phyloP scores from a whole-genome alignment of 2,113 vertebrate species.

The Numida meleagris region DNA sequence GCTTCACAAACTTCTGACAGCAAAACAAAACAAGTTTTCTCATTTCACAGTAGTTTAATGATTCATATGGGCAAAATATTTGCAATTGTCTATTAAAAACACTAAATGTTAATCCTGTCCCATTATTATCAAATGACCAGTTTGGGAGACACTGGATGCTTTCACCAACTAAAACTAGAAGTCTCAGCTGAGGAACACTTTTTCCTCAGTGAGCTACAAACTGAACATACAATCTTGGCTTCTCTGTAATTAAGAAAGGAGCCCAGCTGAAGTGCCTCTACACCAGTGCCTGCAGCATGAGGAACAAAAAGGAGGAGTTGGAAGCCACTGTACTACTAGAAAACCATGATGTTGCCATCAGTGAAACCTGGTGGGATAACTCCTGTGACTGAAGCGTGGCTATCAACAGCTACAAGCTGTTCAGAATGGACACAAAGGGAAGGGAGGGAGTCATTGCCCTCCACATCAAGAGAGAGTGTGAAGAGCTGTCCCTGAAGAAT shows the following conservation, averaged over 20 bases:
- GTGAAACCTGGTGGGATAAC: too few species aligned
- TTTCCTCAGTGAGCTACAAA: background rate
- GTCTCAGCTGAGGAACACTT: background rate
- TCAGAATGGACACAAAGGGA: too few species aligned
- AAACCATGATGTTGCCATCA: too few species aligned
- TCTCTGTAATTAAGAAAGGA: background rate
- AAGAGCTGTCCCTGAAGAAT: too few species aligned
- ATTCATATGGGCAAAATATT: slow-evolving; percentile 16
- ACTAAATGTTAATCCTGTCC: background rate
- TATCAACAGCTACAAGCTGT: too few species aligned
- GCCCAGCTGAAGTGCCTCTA: too few species aligned
- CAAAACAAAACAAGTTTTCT: background rate
- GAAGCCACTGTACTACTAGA: too few species aligned
- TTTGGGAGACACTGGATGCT: background rate
- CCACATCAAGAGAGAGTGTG: too few species aligned
- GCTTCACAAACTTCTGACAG: background rate
- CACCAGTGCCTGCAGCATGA: too few species aligned
- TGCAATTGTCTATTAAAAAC: slow-evolving; percentile 12
- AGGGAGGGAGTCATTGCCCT: too few species aligned
- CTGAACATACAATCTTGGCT: background rate
- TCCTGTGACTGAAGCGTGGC: too few species aligned
- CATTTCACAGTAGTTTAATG: background rate
- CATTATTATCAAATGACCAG: background rate
- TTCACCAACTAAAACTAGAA: background rate
- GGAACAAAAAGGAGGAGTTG: too few species aligned